Evolutionary conservation across 1,140 invertebrate genomes (phyloP).

Genomic region (Caenorhabditis tropicalis): DNA sequence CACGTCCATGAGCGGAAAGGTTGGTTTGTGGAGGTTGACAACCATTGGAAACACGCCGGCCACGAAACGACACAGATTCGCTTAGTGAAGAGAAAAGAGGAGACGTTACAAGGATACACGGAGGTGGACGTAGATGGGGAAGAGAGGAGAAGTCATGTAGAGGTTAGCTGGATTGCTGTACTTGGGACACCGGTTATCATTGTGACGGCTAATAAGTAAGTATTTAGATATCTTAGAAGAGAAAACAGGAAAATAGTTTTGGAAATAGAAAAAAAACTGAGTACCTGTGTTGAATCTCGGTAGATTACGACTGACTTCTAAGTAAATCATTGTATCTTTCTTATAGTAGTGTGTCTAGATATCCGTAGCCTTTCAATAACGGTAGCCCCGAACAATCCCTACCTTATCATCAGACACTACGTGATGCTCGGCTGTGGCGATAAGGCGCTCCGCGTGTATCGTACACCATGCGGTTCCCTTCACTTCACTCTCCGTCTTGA

Average conservation of each 20-base stretch:
- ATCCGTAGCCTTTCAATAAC: not conserved
- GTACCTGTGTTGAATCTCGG: too few relatives aligned
- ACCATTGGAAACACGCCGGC: not conserved
- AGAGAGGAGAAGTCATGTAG: not conserved
- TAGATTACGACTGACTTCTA: too few relatives aligned
- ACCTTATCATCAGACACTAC: not conserved
- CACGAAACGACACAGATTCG: not conserved
- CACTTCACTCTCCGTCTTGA: not conserved
- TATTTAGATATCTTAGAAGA: not conserved
- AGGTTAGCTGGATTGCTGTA: not conserved
- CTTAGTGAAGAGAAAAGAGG: not conserved
- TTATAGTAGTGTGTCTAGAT: too few relatives aligned
- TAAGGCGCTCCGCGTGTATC: not conserved
- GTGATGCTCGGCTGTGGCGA: conserved; percentile 7
- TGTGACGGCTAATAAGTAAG: conserved; percentile 5
- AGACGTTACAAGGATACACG: not conserved
- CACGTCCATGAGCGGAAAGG: conserved; percentile 1
- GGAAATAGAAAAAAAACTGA: too few relatives aligned
- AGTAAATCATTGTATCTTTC: too few relatives aligned
- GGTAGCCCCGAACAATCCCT: not conserved
- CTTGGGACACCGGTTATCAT: not conserved
- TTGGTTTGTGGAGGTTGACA: conserved; percentile 13
- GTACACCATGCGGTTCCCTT: not conserved
- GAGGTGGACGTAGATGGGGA: not conserved
- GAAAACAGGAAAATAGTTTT: too few relatives aligned